phyloP scores from a whole-genome alignment of 2,797 vertebrate species.

The Momotus momota region DNA sequence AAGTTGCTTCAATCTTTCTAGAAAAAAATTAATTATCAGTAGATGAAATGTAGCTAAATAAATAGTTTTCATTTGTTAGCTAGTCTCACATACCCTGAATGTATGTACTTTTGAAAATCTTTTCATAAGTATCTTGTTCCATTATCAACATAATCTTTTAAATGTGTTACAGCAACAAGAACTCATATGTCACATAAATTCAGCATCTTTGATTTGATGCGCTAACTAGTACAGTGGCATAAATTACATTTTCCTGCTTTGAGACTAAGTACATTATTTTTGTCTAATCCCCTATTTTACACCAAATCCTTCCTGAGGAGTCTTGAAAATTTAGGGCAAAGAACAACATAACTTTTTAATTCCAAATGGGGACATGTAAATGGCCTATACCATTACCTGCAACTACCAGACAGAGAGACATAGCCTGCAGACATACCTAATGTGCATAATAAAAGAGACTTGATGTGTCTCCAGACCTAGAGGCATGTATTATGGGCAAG shows the following conservation, averaged over 20 bases:
- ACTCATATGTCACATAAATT: slow-evolving; percentile 37
- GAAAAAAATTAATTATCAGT: background rate
- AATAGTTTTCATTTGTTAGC: background rate
- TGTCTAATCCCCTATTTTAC: slow-evolving; percentile 54
- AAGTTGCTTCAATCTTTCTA: background rate
- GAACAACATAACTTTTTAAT: background rate
- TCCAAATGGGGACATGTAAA: background rate
- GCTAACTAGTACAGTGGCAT: slow-evolving; percentile 22
- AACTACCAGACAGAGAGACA: background rate
- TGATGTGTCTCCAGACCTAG: background rate
- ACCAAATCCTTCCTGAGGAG: slow-evolving; percentile 19
- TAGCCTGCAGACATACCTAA: background rate
- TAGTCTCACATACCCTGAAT: background rate
- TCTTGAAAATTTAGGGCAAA: slow-evolving; percentile 9
- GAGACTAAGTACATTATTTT: slow-evolving; percentile 46
- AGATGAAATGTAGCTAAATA: background rate
- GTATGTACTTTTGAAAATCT: background rate
- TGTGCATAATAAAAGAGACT: background rate
- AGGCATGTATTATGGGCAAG: background rate
- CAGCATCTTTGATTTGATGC: slow-evolving; percentile 34
- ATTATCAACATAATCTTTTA: slow-evolving; percentile 46
- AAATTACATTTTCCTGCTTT: slow-evolving; percentile 51
- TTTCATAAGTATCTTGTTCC: background rate
- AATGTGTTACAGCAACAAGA: slow-evolving; percentile 41
- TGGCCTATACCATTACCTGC: background rate